Percentiles rank a stretch among this genome's conserved stretches.
phyloP scores from a whole-genome alignment of 2,888 invertebrate genomes.

The Lycocerus yunnanus region DNA sequence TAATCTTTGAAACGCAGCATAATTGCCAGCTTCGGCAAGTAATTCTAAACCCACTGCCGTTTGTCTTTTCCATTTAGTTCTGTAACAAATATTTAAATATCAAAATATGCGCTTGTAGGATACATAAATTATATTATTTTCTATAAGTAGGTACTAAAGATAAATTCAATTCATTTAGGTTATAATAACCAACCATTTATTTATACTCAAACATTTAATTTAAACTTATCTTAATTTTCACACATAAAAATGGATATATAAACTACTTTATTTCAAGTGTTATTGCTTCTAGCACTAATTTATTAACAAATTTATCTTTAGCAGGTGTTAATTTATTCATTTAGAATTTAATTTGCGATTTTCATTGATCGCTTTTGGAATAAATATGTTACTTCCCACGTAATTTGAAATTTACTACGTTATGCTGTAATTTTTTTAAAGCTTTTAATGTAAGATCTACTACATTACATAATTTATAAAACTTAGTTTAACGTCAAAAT shows the following conservation, averaged over 20 bases:
- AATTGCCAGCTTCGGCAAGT: conserved; percentile 95
- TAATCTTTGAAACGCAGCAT: conserved; percentile 96
- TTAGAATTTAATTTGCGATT: background rate
- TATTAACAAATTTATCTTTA: background rate
- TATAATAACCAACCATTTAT: no score
- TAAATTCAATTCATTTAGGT: background rate
- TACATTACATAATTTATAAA: no score
- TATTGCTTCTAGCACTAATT: background rate
- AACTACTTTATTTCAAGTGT: background rate
- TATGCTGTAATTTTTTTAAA: no score
- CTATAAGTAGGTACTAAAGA: background rate
- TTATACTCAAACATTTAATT: background rate
- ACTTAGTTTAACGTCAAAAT: no score
- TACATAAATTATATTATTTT: background rate
- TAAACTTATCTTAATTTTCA: background rate
- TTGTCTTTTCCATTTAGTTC: conserved; percentile 99
- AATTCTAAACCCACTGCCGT: conserved; percentile 97
- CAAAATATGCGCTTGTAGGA: background rate
- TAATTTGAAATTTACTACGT: background rate
- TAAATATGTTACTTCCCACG: background rate
- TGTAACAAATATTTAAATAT: conserved; percentile 57
- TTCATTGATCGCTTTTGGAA: background rate
- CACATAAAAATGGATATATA: background rate
- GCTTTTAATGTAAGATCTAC: no score
- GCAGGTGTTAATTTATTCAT: background rate